Percentiles rank a stretch among this genome's conserved stretches.
phyloP scores from a whole-genome alignment of 2,888 invertebrate species.

The Idaea aversata region DNA sequence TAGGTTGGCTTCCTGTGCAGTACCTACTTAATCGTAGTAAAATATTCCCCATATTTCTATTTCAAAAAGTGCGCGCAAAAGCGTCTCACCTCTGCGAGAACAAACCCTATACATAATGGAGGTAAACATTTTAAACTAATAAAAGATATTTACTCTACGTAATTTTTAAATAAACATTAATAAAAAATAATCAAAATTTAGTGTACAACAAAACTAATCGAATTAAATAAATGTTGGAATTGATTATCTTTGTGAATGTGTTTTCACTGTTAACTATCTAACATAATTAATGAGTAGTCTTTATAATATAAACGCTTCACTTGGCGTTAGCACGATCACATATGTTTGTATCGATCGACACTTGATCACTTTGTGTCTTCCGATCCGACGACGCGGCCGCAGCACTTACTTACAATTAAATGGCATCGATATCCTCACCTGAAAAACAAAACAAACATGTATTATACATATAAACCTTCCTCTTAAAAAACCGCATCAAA shows the following conservation, averaged over 20 bases:
- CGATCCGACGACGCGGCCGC: constrained; percentile 65
- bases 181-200: constrained; percentile 75
- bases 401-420: constrained; percentile 72
- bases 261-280: constrained; percentile 51
- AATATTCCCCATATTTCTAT: too few relatives aligned
- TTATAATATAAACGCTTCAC: constrained; percentile 33
- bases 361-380: constrained; percentile 59
- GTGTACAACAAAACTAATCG: constrained; percentile 69
- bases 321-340: constrained; percentile 41
- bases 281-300: constrained; percentile 40
- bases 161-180: constrained; percentile 76
- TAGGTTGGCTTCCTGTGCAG: too few relatives aligned
- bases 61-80: background rate
- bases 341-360: constrained; percentile 40
- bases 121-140: constrained; percentile 56
- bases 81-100: constrained; percentile 18
- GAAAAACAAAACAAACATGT: constrained; percentile 36
- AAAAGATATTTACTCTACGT: constrained; percentile 70
- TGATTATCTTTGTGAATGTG: constrained; percentile 65
- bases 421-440: constrained; percentile 78
- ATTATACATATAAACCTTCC: too few relatives aligned
- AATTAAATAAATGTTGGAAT: constrained; percentile 67
- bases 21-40: too few relatives aligned
- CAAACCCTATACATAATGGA: constrained; percentile 59
- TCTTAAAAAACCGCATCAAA: too few relatives aligned